Percentiles rank a stretch among this genome's conserved stretches.
Evolutionary conservation across 2,113 vertebrate species (phyloP).

Genomic region (Choloepus hoffmanni): DNA sequence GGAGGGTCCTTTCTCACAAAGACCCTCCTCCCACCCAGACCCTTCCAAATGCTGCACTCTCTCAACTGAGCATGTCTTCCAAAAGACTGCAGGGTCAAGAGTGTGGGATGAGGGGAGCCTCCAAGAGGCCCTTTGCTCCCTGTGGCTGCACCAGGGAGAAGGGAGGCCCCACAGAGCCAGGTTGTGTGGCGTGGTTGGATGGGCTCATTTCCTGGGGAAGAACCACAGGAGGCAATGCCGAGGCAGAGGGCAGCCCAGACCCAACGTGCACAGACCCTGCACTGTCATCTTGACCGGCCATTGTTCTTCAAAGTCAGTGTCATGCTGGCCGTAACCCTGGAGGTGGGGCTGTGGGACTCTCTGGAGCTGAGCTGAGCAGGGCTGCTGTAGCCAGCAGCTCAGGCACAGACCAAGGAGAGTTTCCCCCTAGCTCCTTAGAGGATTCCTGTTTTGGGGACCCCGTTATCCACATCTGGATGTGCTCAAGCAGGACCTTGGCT

Average conservation of each 20-base stretch:
- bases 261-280: too few species aligned
- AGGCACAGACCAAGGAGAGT: not conserved
- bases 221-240: not conserved
- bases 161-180: not conserved
- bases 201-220: not conserved
- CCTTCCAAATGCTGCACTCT: not conserved
- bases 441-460: not conserved
- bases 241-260: not conserved
- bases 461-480: accelerated
- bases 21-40: not conserved
- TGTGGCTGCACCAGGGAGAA: not conserved
- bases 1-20: not conserved
- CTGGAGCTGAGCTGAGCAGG: not conserved
- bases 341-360: not conserved
- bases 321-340: not conserved
- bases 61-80: not conserved
- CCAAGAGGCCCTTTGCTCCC: not conserved
- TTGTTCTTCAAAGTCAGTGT: not conserved
- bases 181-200: not conserved
- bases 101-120: not conserved
- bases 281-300: not conserved
- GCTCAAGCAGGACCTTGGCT: not conserved
- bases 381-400: not conserved
- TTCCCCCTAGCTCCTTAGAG: not conserved
- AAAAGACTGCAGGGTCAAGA: not conserved